A percentile compares a stretch with the other conserved stretches of the same genome.
phyloP scores from a whole-genome alignment of 2,113 vertebrate species.

The Pseudopipra pipra region DNA sequence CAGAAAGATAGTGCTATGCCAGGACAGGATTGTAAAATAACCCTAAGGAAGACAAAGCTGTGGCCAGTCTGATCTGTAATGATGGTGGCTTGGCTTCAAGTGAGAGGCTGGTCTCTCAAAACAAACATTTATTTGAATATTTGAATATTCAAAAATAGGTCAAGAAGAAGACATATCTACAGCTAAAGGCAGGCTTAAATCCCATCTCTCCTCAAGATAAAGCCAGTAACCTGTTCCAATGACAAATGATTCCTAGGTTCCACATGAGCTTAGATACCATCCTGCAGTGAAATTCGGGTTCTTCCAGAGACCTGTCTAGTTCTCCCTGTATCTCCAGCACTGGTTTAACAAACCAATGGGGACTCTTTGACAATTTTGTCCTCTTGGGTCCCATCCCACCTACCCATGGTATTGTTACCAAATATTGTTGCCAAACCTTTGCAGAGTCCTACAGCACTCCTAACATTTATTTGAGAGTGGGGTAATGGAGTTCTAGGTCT shows the following conservation, averaged over 20 bases:
- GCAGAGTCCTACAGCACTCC: background rate
- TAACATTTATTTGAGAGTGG: background rate
- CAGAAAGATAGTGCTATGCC: background rate
- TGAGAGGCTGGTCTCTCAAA: background rate
- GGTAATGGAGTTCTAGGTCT: background rate
- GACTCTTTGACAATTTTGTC: background rate
- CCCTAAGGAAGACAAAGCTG: background rate
- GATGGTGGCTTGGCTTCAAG: background rate
- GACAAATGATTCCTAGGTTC: background rate
- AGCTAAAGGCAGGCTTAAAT: background rate
- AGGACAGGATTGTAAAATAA: background rate
- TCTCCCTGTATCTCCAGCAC: background rate
- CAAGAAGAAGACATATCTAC: background rate
- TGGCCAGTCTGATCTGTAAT: background rate
- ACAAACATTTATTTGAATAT: background rate
- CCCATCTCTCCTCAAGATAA: background rate
- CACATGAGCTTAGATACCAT: background rate
- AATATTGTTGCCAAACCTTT: background rate
- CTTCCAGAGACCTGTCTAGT: background rate
- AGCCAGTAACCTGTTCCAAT: background rate
- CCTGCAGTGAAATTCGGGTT: background rate
- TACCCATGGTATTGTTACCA: background rate
- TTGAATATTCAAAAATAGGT: background rate
- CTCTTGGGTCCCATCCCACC: background rate
- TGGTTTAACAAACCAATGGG: background rate